These are phyloP conservation scores for Paraescarpia echinospica DNA, from an alignment of 1,140 invertebrate species.

Conservation along the genomic window DNA sequence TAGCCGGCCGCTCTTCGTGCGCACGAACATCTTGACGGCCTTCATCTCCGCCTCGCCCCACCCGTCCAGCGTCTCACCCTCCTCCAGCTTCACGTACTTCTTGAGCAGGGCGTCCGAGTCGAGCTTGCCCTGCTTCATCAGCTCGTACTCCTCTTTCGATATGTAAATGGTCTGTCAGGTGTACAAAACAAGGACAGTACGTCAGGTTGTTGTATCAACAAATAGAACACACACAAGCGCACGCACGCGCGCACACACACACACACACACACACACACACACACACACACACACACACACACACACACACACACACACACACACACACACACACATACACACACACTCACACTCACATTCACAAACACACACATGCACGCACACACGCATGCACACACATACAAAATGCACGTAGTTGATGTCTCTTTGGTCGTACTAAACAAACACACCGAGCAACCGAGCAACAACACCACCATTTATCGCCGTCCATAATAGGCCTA, in stretches of 20 bases:
- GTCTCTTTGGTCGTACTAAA: too few species aligned
- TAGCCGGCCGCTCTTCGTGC: constrained; percentile 54
- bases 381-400: background rate
- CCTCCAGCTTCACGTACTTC: constrained; percentile 46
- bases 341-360: background rate
- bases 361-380: background rate
- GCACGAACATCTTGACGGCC: constrained; percentile 53
- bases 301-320: too few species aligned
- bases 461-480: background rate
- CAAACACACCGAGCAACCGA: background rate
- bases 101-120: constrained; percentile 48
- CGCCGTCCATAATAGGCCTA: too few species aligned
- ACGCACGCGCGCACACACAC: background rate
- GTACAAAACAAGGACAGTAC: background rate
- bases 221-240: background rate
- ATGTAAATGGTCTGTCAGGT: constrained; percentile 9
- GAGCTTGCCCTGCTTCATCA: constrained; percentile 45
- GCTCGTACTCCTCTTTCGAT: constrained; percentile 33
- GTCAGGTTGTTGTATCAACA: background rate
- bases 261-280: too few species aligned
- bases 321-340: background rate
- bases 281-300: too few species aligned
- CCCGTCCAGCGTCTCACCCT: constrained; percentile 49
- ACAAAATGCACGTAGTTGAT: too few species aligned
- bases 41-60: constrained; percentile 56